Evolutionary conservation across 2,888 invertebrate genomes (phyloP).

Genomic region (Drosophila ustulata): DNA sequence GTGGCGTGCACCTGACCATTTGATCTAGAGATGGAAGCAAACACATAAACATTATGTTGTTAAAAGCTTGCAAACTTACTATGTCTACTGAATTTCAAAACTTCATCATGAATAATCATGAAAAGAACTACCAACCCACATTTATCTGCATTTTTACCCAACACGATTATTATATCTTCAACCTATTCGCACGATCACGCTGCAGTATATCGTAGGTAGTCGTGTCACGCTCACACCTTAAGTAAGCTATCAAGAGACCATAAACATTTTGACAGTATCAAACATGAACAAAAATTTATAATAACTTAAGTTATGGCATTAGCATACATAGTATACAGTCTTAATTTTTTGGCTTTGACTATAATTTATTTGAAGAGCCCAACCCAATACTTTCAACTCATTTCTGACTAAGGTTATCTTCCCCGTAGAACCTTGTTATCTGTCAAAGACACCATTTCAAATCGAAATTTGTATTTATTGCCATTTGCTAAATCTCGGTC

Average conservation of each 20-base stretch:
- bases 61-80: background rate
- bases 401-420: constrained; percentile 22
- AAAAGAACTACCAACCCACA: background rate
- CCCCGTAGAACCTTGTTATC: constrained; percentile 23
- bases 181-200: background rate
- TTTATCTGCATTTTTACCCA: background rate
- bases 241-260: background rate
- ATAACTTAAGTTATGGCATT: constrained; percentile 6
- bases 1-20: background rate
- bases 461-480: constrained; percentile 15
- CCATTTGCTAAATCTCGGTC: constrained; percentile 18
- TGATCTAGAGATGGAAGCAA: constrained; percentile 9
- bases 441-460: constrained; percentile 40
- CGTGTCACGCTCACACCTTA: constrained; percentile 5
- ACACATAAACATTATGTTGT: background rate
- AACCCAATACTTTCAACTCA: background rate
- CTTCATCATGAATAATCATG: background rate
- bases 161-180: background rate
- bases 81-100: background rate
- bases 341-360: background rate
- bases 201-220: background rate
- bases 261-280: constrained; percentile 21
- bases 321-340: background rate
- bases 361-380: constrained; percentile 6
- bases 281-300: constrained; percentile 4